Base-by-base conservation (phyloP, 2,113 vertebrate species). In the Tetraodon nigroviridis region DNA sequence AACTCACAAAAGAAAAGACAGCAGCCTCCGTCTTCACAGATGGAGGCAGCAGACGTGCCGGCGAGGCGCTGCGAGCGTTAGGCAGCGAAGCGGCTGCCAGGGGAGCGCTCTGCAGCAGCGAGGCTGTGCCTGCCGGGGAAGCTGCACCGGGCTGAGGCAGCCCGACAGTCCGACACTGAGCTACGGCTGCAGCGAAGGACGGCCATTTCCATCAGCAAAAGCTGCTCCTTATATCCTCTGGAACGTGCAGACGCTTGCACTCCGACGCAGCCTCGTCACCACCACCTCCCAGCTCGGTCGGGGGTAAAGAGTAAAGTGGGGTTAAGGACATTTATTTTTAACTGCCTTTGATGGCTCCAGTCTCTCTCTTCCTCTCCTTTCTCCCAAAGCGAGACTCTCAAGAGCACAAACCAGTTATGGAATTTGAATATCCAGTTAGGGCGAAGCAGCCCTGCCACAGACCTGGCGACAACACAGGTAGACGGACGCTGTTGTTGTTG, bases 191-290 rank as follows among this genome's bases (percentile, higher is more conserved):
- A 71, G 49, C 69, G 72, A 76, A 75, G 80, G 74, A 73, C 44
- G 2, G 14, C 3, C 44, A 4, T 6, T 6, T 32, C 29, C 29
- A 10, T 32, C 29, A 2, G 6, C 29, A 32, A 10, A 32, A 32
- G 8, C 29, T 64, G 63, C 58, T 68, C 16, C 59, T 59, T 46
- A 17, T 65, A 32, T 29, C 49, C 73, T 82, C 78, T 80, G 81
- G 80, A 76, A 80, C 12, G 22, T 75, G 73, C 78, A 82, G 77
- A 79, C 79, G 79, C 62, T 73, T 75, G 62, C 22, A 77, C 64
- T 51, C 29, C 4, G 8, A 66, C 52, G 58, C 60, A 3, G 70
- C 61, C 55, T 74, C 62, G 54, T 60, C 78, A 66, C 51, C 5
- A 49, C 56, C 60, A 67, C 2, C 53, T 58, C 15, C 7, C 22